These are phyloP conservation scores for Balearica regulorum DNA, from an alignment of 2,797 vertebrate species.

Conservation along the genomic window DNA sequence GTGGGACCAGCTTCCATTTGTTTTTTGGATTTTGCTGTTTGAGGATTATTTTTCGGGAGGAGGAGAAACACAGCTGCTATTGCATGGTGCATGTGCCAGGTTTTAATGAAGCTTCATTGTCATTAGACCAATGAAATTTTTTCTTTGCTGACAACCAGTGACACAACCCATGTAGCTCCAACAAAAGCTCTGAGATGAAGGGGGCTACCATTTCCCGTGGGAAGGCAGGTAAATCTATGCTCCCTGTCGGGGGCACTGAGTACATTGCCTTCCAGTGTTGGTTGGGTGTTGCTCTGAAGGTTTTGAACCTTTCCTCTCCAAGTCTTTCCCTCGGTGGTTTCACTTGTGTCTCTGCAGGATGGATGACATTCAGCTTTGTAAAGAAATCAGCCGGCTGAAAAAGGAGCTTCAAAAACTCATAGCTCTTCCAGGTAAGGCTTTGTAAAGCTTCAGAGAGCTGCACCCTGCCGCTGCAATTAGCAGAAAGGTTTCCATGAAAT, in stretches of 20 bases:
- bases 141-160: background rate
- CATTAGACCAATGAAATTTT: background rate
- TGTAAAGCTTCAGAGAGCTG: background rate
- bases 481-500: background rate
- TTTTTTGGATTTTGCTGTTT: background rate
- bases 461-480: background rate
- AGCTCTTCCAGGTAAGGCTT: slow-evolving; percentile 76
- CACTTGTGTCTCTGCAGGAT: slow-evolving; percentile 74
- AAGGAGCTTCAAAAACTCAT: slow-evolving; percentile 84
- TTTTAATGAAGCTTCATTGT: background rate
- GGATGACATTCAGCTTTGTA: slow-evolving; percentile 91
- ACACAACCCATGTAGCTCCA: background rate
- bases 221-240: background rate
- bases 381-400: slow-evolving; percentile 86
- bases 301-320: background rate
- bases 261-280: background rate
- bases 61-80: background rate
- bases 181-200: background rate
- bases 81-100: background rate
- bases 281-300: background rate
- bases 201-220: accelerated
- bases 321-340: background rate
- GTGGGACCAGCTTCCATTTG: background rate
- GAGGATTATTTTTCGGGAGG: background rate
- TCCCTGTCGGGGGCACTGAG: accelerated